phyloP scores from a whole-genome alignment of 2,797 vertebrate species.

The Pampus argenteus region DNA sequence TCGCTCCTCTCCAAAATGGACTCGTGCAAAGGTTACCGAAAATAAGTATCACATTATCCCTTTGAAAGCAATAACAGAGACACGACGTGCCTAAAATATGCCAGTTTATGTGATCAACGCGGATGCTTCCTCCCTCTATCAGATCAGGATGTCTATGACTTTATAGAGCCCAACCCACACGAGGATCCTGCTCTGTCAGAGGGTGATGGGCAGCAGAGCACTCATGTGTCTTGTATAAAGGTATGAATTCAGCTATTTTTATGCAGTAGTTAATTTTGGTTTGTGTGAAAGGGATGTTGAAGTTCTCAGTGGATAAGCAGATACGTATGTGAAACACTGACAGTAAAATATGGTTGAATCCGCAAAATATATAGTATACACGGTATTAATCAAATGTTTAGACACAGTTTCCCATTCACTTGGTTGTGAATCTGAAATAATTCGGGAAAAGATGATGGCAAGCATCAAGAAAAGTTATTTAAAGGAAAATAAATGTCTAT shows the following conservation, averaged over 20 bases:
- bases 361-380: too few relatives aligned
- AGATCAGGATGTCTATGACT: slow-evolving; percentile 93
- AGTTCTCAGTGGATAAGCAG: too few relatives aligned
- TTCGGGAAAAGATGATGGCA: not conserved
- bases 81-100: slow-evolving; percentile 70
- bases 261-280: not conserved
- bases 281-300: too few relatives aligned
- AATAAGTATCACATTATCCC: slow-evolving; percentile 73
- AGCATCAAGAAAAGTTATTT: not conserved
- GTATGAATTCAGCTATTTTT: slow-evolving; percentile 72
- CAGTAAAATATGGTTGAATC: too few relatives aligned
- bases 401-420: too few relatives aligned
- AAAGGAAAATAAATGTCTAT: not conserved
- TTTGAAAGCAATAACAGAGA: slow-evolving; percentile 72
- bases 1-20: slow-evolving; percentile 90
- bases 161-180: slow-evolving; percentile 90
- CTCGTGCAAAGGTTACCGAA: slow-evolving; percentile 83
- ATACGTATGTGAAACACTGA: too few relatives aligned
- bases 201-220: slow-evolving; percentile 86
- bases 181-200: slow-evolving; percentile 92
- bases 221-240: slow-evolving; percentile 91
- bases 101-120: slow-evolving; percentile 72
- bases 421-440: too few relatives aligned
- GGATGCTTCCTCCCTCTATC: slow-evolving; percentile 82
- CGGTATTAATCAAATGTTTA: too few relatives aligned